phyloP scores from a whole-genome alignment of 2,113 vertebrate genomes.

The Osmerus mordax region DNA sequence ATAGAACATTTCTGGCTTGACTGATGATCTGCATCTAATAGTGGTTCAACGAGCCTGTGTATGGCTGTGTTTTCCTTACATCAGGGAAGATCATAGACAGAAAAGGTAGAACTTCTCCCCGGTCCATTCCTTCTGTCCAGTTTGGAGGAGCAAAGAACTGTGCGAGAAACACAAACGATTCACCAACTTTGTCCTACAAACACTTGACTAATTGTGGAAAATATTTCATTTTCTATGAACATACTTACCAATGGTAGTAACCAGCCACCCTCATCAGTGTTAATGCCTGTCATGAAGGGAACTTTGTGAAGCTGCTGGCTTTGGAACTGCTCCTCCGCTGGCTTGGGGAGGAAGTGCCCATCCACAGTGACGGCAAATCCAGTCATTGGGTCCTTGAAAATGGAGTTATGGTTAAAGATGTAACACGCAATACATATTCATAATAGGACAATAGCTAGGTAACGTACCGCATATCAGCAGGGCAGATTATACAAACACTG shows the following conservation, averaged over 20 bases:
- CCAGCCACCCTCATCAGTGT: background rate
- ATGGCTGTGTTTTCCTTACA: background rate
- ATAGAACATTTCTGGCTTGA: background rate
- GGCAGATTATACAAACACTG: too few species aligned
- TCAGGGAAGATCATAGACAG: background rate
- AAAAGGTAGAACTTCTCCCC: background rate
- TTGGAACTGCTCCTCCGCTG: background rate
- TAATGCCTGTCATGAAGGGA: background rate
- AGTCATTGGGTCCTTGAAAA: constrained; percentile 1
- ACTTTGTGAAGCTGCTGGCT: constrained; percentile 1
- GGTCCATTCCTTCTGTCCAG: background rate
- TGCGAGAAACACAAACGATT: background rate
- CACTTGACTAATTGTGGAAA: background rate
- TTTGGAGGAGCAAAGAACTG: constrained; percentile 1
- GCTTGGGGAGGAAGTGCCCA: background rate
- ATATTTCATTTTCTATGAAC: background rate
- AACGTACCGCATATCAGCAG: too few species aligned
- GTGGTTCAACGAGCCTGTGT: background rate
- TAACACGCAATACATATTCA: too few species aligned
- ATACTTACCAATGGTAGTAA: background rate
- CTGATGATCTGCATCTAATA: background rate
- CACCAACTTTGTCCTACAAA: background rate
- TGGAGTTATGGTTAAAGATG: background rate
- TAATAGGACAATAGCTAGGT: too few species aligned
- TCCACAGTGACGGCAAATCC: background rate